These are phyloP conservation scores for Machaerirhynchus nigripectus DNA, from an alignment of 2,113 vertebrate genomes.

Conservation along the genomic window DNA sequence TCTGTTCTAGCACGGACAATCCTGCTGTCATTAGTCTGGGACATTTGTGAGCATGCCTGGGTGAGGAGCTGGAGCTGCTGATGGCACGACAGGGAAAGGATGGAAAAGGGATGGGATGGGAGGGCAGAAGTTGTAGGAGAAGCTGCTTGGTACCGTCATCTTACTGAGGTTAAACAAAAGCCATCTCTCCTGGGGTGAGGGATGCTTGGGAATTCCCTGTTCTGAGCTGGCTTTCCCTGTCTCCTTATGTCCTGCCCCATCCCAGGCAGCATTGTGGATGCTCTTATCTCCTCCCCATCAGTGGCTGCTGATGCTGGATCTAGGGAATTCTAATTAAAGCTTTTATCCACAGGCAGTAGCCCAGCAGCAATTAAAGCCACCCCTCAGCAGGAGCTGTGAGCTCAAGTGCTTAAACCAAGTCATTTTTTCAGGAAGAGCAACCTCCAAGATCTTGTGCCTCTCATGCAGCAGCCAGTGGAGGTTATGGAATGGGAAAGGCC, in stretches of 20 bases:
- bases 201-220: neutral
- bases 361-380: neutral
- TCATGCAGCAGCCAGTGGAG: neutral
- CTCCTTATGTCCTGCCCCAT: neutral
- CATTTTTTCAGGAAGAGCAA: neutral
- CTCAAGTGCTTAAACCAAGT: neutral
- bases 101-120: neutral
- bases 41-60: rapidly evolving
- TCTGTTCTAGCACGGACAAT: neutral
- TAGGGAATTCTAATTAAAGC: neutral
- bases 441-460: neutral
- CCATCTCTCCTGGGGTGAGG: neutral
- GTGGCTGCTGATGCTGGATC: neutral
- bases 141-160: neutral
- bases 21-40: neutral
- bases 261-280: rapidly evolving
- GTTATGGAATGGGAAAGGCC: neutral
- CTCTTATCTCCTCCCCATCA: neutral
- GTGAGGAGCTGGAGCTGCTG: rapidly evolving
- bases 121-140: neutral
- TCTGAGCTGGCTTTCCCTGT: neutral
- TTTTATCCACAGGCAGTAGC: neutral
- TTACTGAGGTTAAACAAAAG: neutral
- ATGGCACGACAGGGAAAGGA: neutral
- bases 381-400: neutral